These are phyloP conservation scores for Hesperophylax magnus DNA, from an alignment of 1,140 invertebrate genomes.

Conservation along the genomic window DNA sequence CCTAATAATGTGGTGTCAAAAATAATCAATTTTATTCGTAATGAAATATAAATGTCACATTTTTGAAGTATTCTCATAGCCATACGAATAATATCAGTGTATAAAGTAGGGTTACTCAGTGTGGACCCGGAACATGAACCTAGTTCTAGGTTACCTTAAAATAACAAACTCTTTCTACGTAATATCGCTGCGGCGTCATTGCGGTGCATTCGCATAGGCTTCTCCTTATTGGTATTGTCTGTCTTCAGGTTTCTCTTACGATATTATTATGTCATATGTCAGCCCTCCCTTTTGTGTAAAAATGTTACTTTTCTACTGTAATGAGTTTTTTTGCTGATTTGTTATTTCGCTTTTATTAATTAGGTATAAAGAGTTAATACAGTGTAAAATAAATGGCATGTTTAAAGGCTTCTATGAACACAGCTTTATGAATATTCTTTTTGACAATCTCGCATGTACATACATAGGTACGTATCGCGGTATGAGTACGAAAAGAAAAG, in stretches of 20 bases:
- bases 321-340: constrained; percentile 38
- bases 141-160: constrained; percentile 43
- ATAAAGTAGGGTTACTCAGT: constrained; percentile 57
- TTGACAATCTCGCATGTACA: constrained; percentile 57
- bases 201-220: constrained; percentile 55
- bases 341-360: constrained; percentile 41
- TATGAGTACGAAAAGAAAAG: constrained; percentile 45
- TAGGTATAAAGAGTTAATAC: constrained; percentile 43
- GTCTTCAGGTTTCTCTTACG: constrained; percentile 45
- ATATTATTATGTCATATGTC: constrained; percentile 43
- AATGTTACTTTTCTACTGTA: constrained; percentile 44
- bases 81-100: constrained; percentile 55
- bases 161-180: constrained; percentile 38
- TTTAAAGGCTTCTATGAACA: constrained; percentile 52
- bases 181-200: constrained; percentile 56
- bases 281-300: constrained; percentile 29
- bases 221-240: too few relatives aligned
- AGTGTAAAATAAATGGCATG: constrained; percentile 52
- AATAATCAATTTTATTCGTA: constrained; percentile 58
- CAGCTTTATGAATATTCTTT: constrained; percentile 53
- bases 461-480: constrained; percentile 46
- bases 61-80: constrained; percentile 58
- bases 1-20: constrained; percentile 57
- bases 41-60: constrained; percentile 59
- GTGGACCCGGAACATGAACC: constrained; percentile 55